phyloP scores from a whole-genome alignment of 1,140 invertebrate species.

The Lordiphosa mommai region DNA sequence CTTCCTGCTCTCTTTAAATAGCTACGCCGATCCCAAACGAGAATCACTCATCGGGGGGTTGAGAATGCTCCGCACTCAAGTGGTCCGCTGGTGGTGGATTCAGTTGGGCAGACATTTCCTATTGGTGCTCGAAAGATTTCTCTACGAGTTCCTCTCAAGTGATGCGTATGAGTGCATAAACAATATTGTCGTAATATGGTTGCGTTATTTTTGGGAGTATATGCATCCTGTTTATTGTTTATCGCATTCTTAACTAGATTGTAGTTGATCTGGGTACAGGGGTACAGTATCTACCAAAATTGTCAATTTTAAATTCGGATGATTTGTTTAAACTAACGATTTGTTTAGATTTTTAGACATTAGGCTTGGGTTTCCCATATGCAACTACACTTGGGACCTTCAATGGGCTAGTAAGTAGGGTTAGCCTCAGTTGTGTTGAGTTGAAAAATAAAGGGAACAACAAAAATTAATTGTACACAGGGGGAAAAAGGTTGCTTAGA shows the following conservation, averaged over 20 bases:
- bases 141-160: conserved; percentile 65
- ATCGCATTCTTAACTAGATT: conserved; percentile 20
- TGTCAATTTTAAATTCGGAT: not conserved
- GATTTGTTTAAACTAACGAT: conserved; percentile 33
- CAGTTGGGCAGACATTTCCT: conserved; percentile 10
- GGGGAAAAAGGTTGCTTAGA: too few species aligned
- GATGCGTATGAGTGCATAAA: conserved; percentile 39
- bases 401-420: too few species aligned
- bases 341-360: conserved; percentile 43
- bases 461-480: too few species aligned
- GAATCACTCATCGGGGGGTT: conserved; percentile 55
- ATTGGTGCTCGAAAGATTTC: conserved; percentile 33
- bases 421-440: too few species aligned
- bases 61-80: conserved; percentile 49
- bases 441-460: too few species aligned
- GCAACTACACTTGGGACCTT: too few species aligned
- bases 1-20: conserved; percentile 58
- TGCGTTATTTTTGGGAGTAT: conserved; percentile 41
- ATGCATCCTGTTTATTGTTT: conserved; percentile 72
- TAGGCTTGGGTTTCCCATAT: not conserved
- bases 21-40: too few species aligned
- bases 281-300: not conserved
- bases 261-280: conserved; percentile 40
- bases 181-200: conserved; percentile 27
- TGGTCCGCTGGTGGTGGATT: conserved; percentile 57